A percentile compares a stretch with the other conserved stretches of the same genome.
These are phyloP conservation scores for Recurvirostra avosetta DNA, from an alignment of 2,113 vertebrate genomes.

Conservation along the genomic window DNA sequence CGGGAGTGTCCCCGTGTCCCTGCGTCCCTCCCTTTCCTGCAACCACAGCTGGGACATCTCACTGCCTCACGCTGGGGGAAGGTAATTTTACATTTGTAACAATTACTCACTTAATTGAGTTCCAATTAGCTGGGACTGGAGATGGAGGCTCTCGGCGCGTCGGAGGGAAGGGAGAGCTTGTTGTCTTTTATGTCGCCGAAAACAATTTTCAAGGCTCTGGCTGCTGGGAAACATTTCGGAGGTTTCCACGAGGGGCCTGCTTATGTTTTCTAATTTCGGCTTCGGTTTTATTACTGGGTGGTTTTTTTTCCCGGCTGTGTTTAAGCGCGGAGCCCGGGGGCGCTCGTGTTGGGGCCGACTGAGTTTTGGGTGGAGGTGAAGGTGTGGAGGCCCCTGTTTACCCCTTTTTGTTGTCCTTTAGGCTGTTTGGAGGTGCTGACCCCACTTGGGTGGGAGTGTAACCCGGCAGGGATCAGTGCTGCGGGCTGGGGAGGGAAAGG, in stretches of 20 bases:
- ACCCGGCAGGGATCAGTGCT: rapidly evolving
- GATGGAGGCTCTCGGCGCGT: background rate
- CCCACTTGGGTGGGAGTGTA: background rate
- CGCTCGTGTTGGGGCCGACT: rapidly evolving
- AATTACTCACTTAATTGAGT: slow-evolving; percentile 79
- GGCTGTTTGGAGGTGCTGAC: background rate
- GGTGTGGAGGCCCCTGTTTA: background rate
- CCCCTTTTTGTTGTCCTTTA: background rate
- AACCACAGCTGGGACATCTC: background rate
- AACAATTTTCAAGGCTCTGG: background rate
- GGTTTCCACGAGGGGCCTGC: background rate
- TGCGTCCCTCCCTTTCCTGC: background rate
- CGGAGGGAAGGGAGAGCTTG: background rate
- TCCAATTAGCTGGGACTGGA: slow-evolving; percentile 69
- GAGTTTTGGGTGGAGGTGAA: background rate
- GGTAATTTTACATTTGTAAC: slow-evolving; percentile 73
- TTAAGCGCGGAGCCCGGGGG: rapidly evolving
- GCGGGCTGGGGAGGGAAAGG: background rate
- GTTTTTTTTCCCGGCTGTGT: rapidly evolving
- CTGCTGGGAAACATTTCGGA: background rate
- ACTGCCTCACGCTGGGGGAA: background rate
- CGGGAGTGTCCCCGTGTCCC: background rate
- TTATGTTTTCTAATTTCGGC: background rate
- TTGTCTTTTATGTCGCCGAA: background rate
- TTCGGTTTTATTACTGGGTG: background rate